Evolutionary conservation across 2,888 invertebrate genomes (phyloP), one percentile per base, ranked within the genome.

Genomic region (Caenorhabditis sp.): DNA sequence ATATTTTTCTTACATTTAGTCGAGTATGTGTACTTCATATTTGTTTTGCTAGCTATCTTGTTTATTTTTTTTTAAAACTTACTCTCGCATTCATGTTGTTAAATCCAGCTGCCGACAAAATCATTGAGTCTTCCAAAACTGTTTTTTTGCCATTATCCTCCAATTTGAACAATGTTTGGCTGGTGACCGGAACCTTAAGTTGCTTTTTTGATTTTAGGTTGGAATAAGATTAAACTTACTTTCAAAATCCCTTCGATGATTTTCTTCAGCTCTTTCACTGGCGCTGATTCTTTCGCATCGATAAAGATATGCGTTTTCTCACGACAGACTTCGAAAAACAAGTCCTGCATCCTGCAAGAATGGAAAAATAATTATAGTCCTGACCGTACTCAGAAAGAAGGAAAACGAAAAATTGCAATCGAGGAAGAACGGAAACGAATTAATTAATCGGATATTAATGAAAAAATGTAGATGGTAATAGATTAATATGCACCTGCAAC

Each of bases 301-400:
- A 95, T 94, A 89, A 97, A 97, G 90, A 97, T 94, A 84, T 97
- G 97, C 86, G 93, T 92, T 90, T 96, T 97, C 90, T 95, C 94
- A 89, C 97, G 92, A 90, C 96, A 92, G 88, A 97, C 94, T 95
- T 97, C 97, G 88, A 97, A 91, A 92, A 96, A 97, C 87, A 97
- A 56, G 8, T 71, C 71, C 31, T 57, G 59, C 7, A 56, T 56
- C 17, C 1, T 56, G 3, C 14, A 20, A 4, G 7, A 56, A 25
- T 5, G 5, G 23, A 4, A 8, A 53, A 23, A 53, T 20, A 8
- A 53, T 21, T 20, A 53, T 23, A 21, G 4, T 7, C 5, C 5
- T 21, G 5, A 53, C 5, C 5, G 14, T 23, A 23, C 26, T 12
- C 10, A 26, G 27, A 56, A 56, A 27, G 4, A 56, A 26, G 27